Percentiles rank a stretch among this genome's conserved stretches.
Evolutionary conservation across 2,797 vertebrate species (phyloP).

Genomic region (Bryconaethiops microstoma): DNA sequence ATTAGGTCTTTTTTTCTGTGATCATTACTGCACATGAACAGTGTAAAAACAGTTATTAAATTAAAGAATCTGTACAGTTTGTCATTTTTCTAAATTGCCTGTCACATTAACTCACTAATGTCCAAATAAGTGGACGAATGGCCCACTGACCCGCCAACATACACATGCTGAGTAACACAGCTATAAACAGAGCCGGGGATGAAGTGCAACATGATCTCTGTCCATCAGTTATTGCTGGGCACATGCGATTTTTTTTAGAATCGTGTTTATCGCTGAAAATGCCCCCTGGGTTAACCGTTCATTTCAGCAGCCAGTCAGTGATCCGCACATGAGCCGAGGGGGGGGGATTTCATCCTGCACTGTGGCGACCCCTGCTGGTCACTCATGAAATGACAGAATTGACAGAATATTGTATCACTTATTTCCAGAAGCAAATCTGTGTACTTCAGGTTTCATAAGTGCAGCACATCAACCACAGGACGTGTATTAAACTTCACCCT

Average conservation of each 20-base stretch:
- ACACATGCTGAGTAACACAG: neutral
- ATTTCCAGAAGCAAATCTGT: too few relatives aligned
- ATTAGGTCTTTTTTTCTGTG: too few relatives aligned
- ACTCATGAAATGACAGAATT: neutral
- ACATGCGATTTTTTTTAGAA: neutral
- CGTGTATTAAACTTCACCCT: too few relatives aligned
- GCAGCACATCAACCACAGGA: too few relatives aligned
- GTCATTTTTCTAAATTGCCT: neutral
- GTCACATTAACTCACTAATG: neutral
- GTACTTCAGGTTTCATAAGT: too few relatives aligned
- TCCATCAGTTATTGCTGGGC: neutral
- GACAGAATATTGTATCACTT: too few relatives aligned
- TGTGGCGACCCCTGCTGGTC: neutral
- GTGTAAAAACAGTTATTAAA: too few relatives aligned
- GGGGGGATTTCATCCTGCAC: neutral
- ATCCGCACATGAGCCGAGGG: neutral
- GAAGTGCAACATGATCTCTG: neutral
- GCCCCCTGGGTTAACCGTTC: neutral
- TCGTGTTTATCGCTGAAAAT: neutral
- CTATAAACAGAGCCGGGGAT: neutral
- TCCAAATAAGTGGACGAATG: neutral
- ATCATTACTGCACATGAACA: too few relatives aligned
- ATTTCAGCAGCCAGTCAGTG: neutral
- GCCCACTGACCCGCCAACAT: neutral
- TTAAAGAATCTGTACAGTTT: too few relatives aligned